phyloP scores from a whole-genome alignment of 2,888 invertebrate species.

The Tenthredo notha region DNA sequence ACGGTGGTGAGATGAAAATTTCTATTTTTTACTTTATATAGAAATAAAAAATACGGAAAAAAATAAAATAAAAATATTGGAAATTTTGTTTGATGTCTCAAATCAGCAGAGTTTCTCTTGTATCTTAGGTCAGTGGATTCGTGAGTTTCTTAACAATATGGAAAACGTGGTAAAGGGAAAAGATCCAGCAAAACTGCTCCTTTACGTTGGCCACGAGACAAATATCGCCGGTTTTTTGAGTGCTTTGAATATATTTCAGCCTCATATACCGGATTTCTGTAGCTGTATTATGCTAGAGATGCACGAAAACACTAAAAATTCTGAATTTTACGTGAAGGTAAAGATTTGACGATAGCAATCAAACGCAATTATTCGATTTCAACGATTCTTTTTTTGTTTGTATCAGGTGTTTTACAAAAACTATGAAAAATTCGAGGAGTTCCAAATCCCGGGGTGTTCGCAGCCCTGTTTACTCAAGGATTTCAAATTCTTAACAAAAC shows the following conservation, averaged over 20 bases:
- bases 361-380: not conserved
- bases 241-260: constrained; percentile 57
- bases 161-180: constrained; percentile 51
- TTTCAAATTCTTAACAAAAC: not conserved
- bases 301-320: constrained; percentile 44
- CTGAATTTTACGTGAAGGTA: constrained; percentile 56
- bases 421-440: constrained; percentile 7
- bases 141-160: constrained; percentile 56
- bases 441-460: constrained; percentile 17
- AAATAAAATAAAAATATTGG: not conserved
- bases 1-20: constrained; percentile 13
- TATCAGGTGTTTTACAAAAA: constrained; percentile 37
- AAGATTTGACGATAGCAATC: not conserved
- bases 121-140: constrained; percentile 58
- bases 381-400: not conserved
- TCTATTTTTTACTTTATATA: not conserved
- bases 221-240: constrained; percentile 47
- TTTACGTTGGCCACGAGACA: constrained; percentile 51
- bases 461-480: not conserved
- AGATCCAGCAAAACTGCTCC: not conserved
- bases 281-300: constrained; percentile 59
- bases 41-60: not conserved
- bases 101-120: not conserved
- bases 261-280: constrained; percentile 57
- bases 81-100: not conserved